phyloP scores from a whole-genome alignment of 2,113 vertebrate species.

The Paradisaea rubra region DNA sequence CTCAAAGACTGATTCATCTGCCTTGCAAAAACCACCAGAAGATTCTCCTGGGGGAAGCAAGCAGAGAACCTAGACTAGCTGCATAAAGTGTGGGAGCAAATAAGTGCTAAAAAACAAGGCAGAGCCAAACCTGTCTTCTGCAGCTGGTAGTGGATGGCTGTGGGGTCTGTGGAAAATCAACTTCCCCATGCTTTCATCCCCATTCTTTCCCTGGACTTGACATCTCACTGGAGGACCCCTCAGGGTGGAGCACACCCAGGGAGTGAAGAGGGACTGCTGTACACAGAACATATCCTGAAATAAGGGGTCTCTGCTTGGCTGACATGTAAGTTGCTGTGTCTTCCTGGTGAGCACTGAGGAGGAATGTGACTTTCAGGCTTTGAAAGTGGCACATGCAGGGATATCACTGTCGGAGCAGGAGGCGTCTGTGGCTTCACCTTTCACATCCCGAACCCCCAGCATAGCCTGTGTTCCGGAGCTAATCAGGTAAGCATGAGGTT shows the following conservation, averaged over 20 bases:
- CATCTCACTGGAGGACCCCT: background rate
- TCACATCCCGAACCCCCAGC: slow-evolving; percentile 72
- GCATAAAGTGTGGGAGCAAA: background rate
- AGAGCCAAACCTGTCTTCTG: background rate
- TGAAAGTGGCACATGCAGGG: slow-evolving; percentile 79
- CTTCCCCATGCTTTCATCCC: background rate
- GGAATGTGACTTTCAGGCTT: slow-evolving; percentile 69
- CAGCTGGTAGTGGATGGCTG: background rate
- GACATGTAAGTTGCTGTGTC: background rate
- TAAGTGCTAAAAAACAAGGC: background rate
- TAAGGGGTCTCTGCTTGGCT: background rate
- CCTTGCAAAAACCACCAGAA: background rate
- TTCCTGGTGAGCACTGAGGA: background rate
- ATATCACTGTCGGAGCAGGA: slow-evolving; percentile 79
- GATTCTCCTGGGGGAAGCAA: background rate
- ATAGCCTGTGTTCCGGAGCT: slow-evolving; percentile 76
- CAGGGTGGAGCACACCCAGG: background rate
- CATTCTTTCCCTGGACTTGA: background rate
- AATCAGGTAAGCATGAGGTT: slow-evolving; percentile 65
- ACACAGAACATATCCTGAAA: background rate
- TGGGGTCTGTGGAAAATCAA: background rate
- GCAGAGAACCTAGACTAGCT: background rate
- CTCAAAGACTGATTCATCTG: background rate
- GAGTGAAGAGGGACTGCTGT: background rate
- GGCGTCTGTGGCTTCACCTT: slow-evolving; percentile 78